Percentiles rank a stretch among this genome's conserved stretches.
Conservation (phyloP, 1,140 invertebrate genomes). For the Tetramorium alpestre region DNA sequence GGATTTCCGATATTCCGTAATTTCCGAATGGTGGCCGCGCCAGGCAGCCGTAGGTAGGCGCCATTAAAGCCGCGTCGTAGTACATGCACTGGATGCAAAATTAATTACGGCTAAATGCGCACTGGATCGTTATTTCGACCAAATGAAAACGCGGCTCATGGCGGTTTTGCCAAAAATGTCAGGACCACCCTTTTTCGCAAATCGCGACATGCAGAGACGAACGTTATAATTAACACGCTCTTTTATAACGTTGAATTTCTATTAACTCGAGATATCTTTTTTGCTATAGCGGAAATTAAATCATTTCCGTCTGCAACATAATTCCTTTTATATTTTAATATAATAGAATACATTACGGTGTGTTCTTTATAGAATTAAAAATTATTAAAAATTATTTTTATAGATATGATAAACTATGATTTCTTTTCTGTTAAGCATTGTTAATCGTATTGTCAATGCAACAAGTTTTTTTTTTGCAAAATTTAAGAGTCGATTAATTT, state of each 20-base stretch:
- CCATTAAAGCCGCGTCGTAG: conserved; percentile 51
- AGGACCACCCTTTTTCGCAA: neutral
- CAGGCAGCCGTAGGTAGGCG: conserved; percentile 57
- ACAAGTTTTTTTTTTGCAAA: neutral
- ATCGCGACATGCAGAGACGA: neutral
- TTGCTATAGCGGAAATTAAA: neutral
- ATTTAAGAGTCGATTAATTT: neutral
- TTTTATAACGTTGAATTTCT: neutral
- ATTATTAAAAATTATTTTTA: conserved; percentile 1
- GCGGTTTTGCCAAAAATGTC: conserved; percentile 32
- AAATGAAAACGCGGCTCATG: conserved; percentile 19
- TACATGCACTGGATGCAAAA: conserved; percentile 63
- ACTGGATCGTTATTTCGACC: conserved; percentile 54
- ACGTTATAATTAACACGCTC: conserved; percentile 15
- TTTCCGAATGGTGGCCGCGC: conserved; percentile 61
- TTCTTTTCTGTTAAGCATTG: neutral
- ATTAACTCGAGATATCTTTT: neutral
- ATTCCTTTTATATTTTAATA: neutral
- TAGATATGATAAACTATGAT: neutral
- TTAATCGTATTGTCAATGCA: neutral
- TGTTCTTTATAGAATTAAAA: neutral
- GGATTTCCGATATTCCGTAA: conserved; percentile 74
- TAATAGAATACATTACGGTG: neutral
- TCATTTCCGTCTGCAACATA: neutral
- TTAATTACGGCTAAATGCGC: conserved; percentile 67